Evolutionary conservation across 2,888 invertebrate genomes (phyloP).

Genomic region (Drosophila barbarae): DNA sequence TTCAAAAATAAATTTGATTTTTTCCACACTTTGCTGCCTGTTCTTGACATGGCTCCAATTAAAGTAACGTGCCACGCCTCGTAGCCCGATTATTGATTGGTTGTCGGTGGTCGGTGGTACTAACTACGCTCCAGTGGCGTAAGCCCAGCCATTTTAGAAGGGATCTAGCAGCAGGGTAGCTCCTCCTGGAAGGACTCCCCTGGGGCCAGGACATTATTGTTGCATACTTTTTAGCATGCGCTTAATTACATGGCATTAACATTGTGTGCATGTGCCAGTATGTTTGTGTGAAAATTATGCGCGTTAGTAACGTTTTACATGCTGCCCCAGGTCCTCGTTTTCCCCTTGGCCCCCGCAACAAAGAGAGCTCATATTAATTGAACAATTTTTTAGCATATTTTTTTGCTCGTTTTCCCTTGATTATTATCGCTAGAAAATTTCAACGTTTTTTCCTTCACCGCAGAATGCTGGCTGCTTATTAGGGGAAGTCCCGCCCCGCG

Average conservation of each 20-base stretch:
- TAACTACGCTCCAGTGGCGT: constrained; percentile 18
- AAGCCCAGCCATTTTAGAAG: not conserved
- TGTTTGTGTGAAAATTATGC: constrained; percentile 55
- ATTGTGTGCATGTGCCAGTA: constrained; percentile 23
- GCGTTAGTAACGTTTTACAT: constrained; percentile 55
- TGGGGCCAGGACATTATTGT: constrained; percentile 48
- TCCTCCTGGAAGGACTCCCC: constrained; percentile 2
- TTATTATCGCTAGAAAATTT: constrained; percentile 59
- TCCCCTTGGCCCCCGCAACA: constrained; percentile 2
- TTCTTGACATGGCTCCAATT: constrained; percentile 60
- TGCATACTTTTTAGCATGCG: constrained; percentile 71
- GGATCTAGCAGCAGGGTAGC: not conserved
- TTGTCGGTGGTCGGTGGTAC: constrained; percentile 47
- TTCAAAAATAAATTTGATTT: constrained; percentile 39
- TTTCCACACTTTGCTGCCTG: constrained; percentile 47
- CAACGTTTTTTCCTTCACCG: constrained; percentile 41
- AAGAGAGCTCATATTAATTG: constrained; percentile 64
- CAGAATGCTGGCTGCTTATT: constrained; percentile 53
- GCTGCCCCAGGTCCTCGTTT: constrained; percentile 6
- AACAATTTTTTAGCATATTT: constrained; percentile 61
- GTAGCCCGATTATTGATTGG: constrained; percentile 61
- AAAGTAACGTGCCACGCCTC: constrained; percentile 52
- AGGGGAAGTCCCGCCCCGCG: constrained; percentile 38
- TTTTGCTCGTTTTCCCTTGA: constrained; percentile 55
- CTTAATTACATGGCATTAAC: constrained; percentile 68